These are phyloP conservation scores for Pogonomyrmex californicus DNA, from an alignment of 1,140 invertebrate genomes.

Conservation along the genomic window DNA sequence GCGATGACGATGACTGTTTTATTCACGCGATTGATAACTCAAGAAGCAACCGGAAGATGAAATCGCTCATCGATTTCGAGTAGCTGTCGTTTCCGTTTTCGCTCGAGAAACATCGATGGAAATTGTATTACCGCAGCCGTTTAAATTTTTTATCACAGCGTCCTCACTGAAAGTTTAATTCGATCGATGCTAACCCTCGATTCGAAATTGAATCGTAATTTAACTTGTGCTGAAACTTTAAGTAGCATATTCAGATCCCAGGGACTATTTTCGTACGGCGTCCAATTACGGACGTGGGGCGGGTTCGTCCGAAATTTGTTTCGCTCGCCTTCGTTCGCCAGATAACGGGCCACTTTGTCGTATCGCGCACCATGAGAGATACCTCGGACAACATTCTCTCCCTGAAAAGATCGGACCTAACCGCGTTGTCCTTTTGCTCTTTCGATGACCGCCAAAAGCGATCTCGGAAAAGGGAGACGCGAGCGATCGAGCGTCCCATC, in stretches of 20 bases:
- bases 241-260: conserved; percentile 46
- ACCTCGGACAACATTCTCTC: conserved; percentile 32
- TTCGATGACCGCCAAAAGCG: conserved; percentile 49
- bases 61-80: conserved; percentile 40
- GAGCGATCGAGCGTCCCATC: conserved; percentile 44
- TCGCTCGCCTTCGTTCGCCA: conserved; percentile 40
- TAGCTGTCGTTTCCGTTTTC: conserved; percentile 32
- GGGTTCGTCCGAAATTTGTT: conserved; percentile 38
- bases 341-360: conserved; percentile 61
- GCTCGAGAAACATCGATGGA: conserved; percentile 26
- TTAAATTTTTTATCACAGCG: conserved; percentile 44
- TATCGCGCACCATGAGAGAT: conserved; percentile 61
- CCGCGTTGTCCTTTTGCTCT: conserved; percentile 44
- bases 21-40: conserved; percentile 20
- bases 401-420: conserved; percentile 40
- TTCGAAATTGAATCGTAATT: conserved; percentile 62
- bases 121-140: conserved; percentile 37
- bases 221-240: conserved; percentile 58
- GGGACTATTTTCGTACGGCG: conserved; percentile 51
- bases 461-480: conserved; percentile 25
- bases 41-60: conserved; percentile 40
- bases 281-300: conserved; percentile 48
- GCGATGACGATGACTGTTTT: conserved; percentile 36
- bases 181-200: conserved; percentile 49
- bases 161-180: conserved; percentile 53